Conservation (phyloP, 2,888 invertebrate genomes). For the Allygus modestus region DNA sequence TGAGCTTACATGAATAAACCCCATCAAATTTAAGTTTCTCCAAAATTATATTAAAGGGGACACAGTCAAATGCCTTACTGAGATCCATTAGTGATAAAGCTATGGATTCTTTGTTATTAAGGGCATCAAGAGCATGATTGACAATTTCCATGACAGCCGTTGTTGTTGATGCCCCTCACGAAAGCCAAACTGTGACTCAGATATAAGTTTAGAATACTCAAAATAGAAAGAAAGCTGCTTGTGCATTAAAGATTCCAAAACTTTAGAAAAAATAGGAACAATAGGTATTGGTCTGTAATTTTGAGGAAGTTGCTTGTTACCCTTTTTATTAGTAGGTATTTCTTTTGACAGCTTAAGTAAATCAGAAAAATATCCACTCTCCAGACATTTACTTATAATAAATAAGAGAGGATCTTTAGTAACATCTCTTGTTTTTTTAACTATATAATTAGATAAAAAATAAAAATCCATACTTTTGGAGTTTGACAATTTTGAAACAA, state of each 20-base stretch:
- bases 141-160: neutral
- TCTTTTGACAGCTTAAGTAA: neutral
- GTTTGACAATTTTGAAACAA: neutral
- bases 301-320: neutral
- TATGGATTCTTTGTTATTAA: neutral
- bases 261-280: conserved; percentile 27
- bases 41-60: neutral
- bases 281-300: conserved; percentile 8
- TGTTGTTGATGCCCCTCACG: neutral
- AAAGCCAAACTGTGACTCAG: conserved; percentile 16
- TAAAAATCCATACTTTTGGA: neutral
- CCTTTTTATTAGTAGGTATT: neutral
- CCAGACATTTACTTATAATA: neutral
- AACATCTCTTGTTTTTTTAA: neutral
- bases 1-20: neutral
- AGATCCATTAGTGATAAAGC: neutral
- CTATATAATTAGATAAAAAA: neutral
- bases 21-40: neutral
- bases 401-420: neutral
- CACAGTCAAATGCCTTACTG: conserved; percentile 30
- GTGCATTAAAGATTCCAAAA: conserved; percentile 7
- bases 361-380: conserved; percentile 1
- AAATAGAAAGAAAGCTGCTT: neutral
- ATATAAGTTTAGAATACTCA: neutral
- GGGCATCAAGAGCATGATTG: neutral